Conservation (phyloP, 2,888 invertebrate genomes). For the Eilema griseolum region DNA sequence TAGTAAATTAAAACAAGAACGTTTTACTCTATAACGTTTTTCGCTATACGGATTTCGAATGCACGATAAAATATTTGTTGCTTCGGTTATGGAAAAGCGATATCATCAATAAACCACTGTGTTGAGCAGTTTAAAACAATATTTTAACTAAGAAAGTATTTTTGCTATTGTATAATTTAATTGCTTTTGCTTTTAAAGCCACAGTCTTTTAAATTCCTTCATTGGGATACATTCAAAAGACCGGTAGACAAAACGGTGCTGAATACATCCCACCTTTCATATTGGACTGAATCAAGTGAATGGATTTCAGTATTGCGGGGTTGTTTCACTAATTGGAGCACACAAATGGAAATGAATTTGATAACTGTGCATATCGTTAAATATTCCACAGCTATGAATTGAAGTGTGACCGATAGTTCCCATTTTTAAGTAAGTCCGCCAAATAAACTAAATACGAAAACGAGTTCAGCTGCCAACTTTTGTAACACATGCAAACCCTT, state of each 20-base stretch:
- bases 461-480: conserved; percentile 5
- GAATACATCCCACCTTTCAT: conserved; percentile 42
- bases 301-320: conserved; percentile 54
- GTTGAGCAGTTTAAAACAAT: not conserved
- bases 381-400: conserved; percentile 50
- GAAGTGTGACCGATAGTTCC: conserved; percentile 36
- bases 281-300: conserved; percentile 58
- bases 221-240: conserved; percentile 12
- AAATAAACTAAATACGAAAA: conserved; percentile 40
- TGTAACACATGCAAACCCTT: not conserved
- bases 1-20: not conserved
- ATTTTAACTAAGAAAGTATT: not conserved
- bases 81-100: not conserved
- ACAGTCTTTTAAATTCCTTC: conserved; percentile 25
- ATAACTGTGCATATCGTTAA: conserved; percentile 57
- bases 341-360: conserved; percentile 63
- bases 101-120: not conserved
- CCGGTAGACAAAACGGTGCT: conserved; percentile 20
- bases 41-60: not conserved
- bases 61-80: not conserved
- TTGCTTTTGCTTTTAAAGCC: conserved; percentile 29
- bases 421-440: conserved; percentile 40
- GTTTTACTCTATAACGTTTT: not conserved
- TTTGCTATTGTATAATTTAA: conserved; percentile 31
- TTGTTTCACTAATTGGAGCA: conserved; percentile 66